Percentiles rank a stretch among this genome's conserved stretches.
phyloP scores from a whole-genome alignment of 2,797 vertebrate species.

The Aulostomus chinensis region DNA sequence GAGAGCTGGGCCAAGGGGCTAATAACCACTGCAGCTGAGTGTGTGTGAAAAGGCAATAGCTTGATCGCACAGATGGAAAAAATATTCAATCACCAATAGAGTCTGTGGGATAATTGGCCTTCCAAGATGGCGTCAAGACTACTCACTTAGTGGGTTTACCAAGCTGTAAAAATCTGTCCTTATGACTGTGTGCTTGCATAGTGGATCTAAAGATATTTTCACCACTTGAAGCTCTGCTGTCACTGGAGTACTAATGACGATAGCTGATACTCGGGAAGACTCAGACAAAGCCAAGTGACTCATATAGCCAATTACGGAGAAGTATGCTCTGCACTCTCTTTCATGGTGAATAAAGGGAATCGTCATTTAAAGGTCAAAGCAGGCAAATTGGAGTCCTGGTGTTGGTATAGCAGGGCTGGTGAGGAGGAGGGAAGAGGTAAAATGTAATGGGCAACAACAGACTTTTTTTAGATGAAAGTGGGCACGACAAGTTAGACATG shows the following conservation, averaged over 20 bases:
- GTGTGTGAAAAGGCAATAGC: conserved; percentile 28
- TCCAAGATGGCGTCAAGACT: conserved; percentile 41
- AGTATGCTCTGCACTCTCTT: conserved; percentile 34
- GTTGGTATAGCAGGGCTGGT: conserved; percentile 9
- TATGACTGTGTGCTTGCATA: conserved; percentile 35
- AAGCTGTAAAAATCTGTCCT: conserved; percentile 40
- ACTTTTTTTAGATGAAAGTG: conserved; percentile 12
- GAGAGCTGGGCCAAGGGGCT: conserved; percentile 25
- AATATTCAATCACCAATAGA: conserved; percentile 51
- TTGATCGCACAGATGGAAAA: conserved; percentile 29
- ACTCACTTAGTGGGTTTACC: conserved; percentile 51
- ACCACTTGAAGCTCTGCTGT: conserved; percentile 44
- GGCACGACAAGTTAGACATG: background rate
- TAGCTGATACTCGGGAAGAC: conserved; percentile 35
- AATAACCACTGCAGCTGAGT: conserved; percentile 40
- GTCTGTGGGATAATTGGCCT: conserved; percentile 45
- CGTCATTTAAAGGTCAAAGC: conserved; percentile 63
- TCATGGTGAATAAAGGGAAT: conserved; percentile 59
- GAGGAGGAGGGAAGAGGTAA: conserved; percentile 21
- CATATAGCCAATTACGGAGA: conserved; percentile 67
- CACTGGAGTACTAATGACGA: conserved; percentile 48
- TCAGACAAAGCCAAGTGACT: conserved; percentile 61
- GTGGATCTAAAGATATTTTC: conserved; percentile 53
- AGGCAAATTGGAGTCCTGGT: conserved; percentile 34
- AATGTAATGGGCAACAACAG: conserved; percentile 2